phyloP scores from a whole-genome alignment of 2,113 vertebrate species.

The Ochotona curzoniae region DNA sequence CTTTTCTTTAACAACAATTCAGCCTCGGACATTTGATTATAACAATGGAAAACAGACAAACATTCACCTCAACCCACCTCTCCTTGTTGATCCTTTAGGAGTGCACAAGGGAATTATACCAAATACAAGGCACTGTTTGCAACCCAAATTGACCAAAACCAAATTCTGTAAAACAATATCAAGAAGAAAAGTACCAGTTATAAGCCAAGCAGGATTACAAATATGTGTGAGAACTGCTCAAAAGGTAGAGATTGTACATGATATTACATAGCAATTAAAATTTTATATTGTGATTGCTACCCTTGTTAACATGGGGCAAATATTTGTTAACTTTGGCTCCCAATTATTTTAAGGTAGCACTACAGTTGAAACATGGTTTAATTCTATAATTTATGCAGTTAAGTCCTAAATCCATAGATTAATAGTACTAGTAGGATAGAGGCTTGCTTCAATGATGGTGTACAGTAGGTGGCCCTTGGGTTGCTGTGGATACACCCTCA shows the following conservation, averaged over 20 bases:
- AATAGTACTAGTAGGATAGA: no score
- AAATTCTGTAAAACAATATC: neutral
- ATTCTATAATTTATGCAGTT: no score
- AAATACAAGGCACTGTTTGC: neutral
- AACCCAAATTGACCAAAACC: neutral
- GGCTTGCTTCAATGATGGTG: no score
- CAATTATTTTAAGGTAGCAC: neutral
- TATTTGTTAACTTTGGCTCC: neutral
- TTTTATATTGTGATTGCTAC: neutral
- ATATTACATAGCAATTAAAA: neutral
- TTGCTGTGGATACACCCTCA: no score
- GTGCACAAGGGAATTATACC: neutral
- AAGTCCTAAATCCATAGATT: no score
- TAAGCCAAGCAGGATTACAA: neutral
- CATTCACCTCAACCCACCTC: neutral
- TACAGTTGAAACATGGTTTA: neutral
- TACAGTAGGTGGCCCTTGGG: no score
- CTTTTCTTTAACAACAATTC: neutral
- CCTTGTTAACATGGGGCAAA: neutral
- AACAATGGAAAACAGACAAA: neutral
- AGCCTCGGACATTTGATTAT: neutral
- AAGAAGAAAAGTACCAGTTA: neutral
- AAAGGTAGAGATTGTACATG: neutral
- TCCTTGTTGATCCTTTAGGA: neutral
- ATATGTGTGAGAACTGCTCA: neutral